Conservation (phyloP, 2,113 vertebrate species). For the Hucho hucho region DNA sequence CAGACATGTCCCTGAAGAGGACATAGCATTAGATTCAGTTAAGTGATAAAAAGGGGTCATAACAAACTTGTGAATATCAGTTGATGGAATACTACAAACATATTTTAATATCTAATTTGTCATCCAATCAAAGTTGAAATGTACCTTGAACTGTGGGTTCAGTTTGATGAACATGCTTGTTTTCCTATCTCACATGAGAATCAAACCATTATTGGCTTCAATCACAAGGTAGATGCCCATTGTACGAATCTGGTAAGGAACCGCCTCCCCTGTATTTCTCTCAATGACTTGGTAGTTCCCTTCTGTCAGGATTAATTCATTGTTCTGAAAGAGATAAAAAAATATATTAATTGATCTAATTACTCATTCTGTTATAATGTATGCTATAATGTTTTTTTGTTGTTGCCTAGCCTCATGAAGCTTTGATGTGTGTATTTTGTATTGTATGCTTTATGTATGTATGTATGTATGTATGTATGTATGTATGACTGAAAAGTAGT, state of each 20-base stretch:
- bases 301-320: constrained; percentile 78
- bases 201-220: constrained; percentile 74
- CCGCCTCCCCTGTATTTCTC: constrained; percentile 41
- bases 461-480: not conserved
- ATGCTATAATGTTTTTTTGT: not conserved
- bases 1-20: constrained; percentile 75
- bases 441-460: too few relatives aligned
- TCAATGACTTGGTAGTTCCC: constrained; percentile 67
- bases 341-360: not conserved
- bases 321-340: constrained; percentile 60
- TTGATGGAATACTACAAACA: not conserved
- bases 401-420: not conserved
- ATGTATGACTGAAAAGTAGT: not conserved
- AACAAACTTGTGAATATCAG: too few relatives aligned
- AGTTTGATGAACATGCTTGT: constrained; percentile 83
- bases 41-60: not conserved
- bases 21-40: not conserved
- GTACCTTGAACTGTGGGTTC: constrained; percentile 77
- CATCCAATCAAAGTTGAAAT: not conserved
- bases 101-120: not conserved
- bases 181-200: constrained; percentile 85
- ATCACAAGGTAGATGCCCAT: constrained; percentile 83
- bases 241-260: constrained; percentile 70
- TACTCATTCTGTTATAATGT: not conserved
- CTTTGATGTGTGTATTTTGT: not conserved